phyloP scores from a whole-genome alignment of 1,140 invertebrate species.

The Heliconius hewitsoni region DNA sequence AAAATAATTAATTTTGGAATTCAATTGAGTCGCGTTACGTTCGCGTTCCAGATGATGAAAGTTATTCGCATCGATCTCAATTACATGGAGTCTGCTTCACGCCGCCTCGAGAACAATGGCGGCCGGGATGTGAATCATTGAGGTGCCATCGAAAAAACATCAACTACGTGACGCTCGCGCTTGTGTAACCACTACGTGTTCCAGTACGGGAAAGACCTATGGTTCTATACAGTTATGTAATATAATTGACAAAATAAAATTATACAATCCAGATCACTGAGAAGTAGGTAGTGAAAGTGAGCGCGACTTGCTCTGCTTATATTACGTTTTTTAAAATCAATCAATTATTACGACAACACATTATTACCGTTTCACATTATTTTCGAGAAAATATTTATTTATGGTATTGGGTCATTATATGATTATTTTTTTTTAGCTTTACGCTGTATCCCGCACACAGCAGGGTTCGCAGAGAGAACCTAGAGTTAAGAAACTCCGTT shows the following conservation, averaged over 20 bases:
- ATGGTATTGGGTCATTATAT: neutral
- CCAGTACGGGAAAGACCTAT: constrained; percentile 58
- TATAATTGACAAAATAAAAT: constrained; percentile 75
- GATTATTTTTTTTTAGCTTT: no score
- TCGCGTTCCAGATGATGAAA: constrained; percentile 62
- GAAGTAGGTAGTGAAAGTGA: constrained; percentile 67
- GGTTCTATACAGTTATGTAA: constrained; percentile 68
- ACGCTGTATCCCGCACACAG: no score
- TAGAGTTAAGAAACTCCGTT: no score
- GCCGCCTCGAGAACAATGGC: constrained; percentile 52
- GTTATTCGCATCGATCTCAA: constrained; percentile 58
- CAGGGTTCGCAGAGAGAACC: no score
- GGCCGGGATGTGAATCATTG: constrained; percentile 59
- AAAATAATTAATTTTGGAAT: constrained; percentile 57
- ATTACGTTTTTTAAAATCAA: neutral
- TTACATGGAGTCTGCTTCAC: constrained; percentile 51
- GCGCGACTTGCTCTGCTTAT: constrained; percentile 34
- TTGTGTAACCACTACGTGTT: constrained; percentile 76
- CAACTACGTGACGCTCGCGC: constrained; percentile 62
- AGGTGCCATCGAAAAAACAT: constrained; percentile 63
- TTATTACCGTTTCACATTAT: neutral
- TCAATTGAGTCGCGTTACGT: constrained; percentile 56
- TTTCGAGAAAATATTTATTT: neutral
- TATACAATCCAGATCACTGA: constrained; percentile 48
- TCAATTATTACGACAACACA: neutral